A percentile compares a stretch with the other conserved stretches of the same genome.
phyloP scores from a whole-genome alignment of 2,888 invertebrate genomes.

The Cremastinae sp. region DNA sequence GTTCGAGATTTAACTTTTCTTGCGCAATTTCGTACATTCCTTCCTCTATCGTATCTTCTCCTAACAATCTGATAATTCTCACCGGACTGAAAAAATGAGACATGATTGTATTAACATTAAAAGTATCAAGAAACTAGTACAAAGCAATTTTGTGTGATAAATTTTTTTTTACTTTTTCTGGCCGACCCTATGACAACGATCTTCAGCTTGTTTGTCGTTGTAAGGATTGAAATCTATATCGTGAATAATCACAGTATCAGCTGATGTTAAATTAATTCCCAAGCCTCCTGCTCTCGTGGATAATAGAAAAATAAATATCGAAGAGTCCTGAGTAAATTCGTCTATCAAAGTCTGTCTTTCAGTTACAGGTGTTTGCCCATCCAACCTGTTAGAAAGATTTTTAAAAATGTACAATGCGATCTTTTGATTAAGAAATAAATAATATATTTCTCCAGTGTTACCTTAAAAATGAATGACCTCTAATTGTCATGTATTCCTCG shows the following conservation, averaged over 20 bases:
- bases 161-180: constrained; percentile 81
- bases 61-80: constrained; percentile 91
- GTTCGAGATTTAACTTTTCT: constrained; percentile 94
- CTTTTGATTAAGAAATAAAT: neutral
- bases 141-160: neutral
- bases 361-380: constrained; percentile 93
- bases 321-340: constrained; percentile 89
- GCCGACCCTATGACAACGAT: constrained; percentile 87
- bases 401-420: neutral
- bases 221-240: constrained; percentile 99
- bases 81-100: constrained; percentile 86
- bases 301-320: constrained; percentile 93
- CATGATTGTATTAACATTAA: constrained; percentile 4
- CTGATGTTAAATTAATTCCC: constrained; percentile 96
- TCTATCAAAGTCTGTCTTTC: constrained; percentile 95
- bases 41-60: constrained; percentile 94
- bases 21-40: constrained; percentile 94
- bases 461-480: constrained; percentile 86
- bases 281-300: constrained; percentile 98
- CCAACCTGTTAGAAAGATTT: constrained; percentile 86
- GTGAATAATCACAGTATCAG: constrained; percentile 97
- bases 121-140: neutral
- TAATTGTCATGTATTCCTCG: constrained; percentile 91
- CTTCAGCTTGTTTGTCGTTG: constrained; percentile 99
- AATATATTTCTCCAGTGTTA: constrained; percentile 38